Evolutionary conservation across 2,888 invertebrate species (phyloP), one percentile per base, ranked within the genome.

Genomic region (Torymus aiolomorphi): DNA sequence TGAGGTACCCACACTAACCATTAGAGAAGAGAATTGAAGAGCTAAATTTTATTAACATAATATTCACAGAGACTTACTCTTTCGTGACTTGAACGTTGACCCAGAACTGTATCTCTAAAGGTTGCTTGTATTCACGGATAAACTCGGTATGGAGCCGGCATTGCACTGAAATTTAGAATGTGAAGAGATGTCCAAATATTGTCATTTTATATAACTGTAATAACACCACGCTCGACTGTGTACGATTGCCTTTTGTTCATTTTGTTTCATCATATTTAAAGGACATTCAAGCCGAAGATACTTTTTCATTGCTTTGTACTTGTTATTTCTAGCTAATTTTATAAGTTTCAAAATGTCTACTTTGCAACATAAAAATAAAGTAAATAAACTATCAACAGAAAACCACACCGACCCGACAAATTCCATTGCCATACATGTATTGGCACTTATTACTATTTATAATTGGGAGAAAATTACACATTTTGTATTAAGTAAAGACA

Each of bases 141-240:
- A 86, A 86, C 88, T 88, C 86, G 86, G 85, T 87, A 87, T 84
- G 88, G 85, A 85, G 85, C 87, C 85, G 86, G 86, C 84, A 84
- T 84, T 85, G 86, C 87, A 85, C 88, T 88, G 88, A 87, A 88
- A 88, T 86, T 86, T 88, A 88, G 86, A 88, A 87, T 84, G 86
- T 84, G 85, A 80, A 79, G 81, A 73, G 80, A 82, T 82, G 73
- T 83, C 83, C 82, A 82, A 71, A 76, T 75, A 74, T 76, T 76
- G 65, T 73, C 57, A 66, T 72, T 74, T 66, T 59, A 56, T 62
- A 57, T 71, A 72, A 80, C 69, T 80, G 18, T 73, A 54, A 56
- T 76, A 80, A 76, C 49, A 77, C 78, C 70, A 75, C 74, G 75
- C 63, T 76, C 75, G 63, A 70, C 49, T 80, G 24, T 76, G 52